phyloP scores from a whole-genome alignment of 2,888 invertebrate species.

The Choreutis nemorana region DNA sequence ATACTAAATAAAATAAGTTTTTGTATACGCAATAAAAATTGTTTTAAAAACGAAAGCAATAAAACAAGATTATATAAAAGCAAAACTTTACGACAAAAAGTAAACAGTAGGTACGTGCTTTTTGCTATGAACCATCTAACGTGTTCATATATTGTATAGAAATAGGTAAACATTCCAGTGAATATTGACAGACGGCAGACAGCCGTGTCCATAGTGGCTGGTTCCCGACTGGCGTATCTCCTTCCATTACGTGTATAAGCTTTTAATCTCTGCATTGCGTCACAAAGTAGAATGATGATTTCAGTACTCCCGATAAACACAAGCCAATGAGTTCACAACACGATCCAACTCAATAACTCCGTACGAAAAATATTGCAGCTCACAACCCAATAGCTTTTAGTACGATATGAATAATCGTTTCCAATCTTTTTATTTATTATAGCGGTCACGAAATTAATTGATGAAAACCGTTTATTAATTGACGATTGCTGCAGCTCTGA shows the following conservation, averaged over 20 bases:
- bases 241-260: constrained; percentile 48
- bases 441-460: constrained; percentile 39
- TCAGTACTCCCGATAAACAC: constrained; percentile 59
- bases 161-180: constrained; percentile 21
- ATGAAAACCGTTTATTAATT: constrained; percentile 35
- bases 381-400: constrained; percentile 27
- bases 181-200: constrained; percentile 30
- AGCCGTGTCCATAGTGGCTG: constrained; percentile 40
- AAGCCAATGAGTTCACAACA: constrained; percentile 43
- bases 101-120: too few relatives aligned
- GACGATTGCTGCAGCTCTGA: constrained; percentile 21
- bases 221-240: too few relatives aligned
- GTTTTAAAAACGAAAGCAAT: too few relatives aligned
- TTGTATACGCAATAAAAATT: too few relatives aligned
- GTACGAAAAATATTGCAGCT: constrained; percentile 45
- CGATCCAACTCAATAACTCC: constrained; percentile 40
- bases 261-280: constrained; percentile 62
- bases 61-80: too few relatives aligned
- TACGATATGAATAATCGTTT: constrained; percentile 31
- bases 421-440: constrained; percentile 38
- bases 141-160: too few relatives aligned
- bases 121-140: too few relatives aligned
- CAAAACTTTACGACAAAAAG: too few relatives aligned
- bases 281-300: constrained; percentile 58
- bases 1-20: too few relatives aligned